Conservation (phyloP, 2,797 vertebrate species). For the Enteromius paludinosus region DNA sequence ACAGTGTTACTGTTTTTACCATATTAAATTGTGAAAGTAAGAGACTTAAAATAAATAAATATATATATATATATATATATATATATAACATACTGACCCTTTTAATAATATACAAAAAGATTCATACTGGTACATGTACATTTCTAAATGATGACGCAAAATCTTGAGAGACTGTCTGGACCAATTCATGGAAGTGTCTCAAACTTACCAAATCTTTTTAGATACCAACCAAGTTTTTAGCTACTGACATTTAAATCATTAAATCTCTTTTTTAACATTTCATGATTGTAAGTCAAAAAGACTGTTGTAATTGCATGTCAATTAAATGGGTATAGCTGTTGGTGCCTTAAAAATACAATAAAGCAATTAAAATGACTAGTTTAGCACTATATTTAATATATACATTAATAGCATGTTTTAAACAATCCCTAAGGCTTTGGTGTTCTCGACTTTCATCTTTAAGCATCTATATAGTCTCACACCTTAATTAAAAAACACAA, state of each 20-base stretch:
- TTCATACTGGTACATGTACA: neutral
- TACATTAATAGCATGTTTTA: conserved; percentile 14
- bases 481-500: conserved; percentile 34
- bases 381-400: neutral
- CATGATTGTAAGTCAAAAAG: neutral
- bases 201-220: neutral
- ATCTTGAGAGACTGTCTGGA: neutral
- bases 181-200: neutral
- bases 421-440: conserved; percentile 24
- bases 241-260: neutral
- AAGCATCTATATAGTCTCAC: conserved; percentile 31
- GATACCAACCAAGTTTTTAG: neutral
- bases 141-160: neutral
- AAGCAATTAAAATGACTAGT: neutral
- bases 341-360: conserved; percentile 7
- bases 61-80: too few species aligned
- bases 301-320: neutral
- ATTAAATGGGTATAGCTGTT: neutral
- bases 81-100: too few species aligned
- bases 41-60: too few species aligned
- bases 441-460: neutral
- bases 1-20: too few species aligned
- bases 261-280: neutral
- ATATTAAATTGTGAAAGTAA: too few species aligned
- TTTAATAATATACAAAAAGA: too few species aligned